Percentiles rank a stretch among this genome's conserved stretches.
These are phyloP conservation scores for Leptura quadrifasciata DNA, from an alignment of 2,888 invertebrate genomes.

Conservation along the genomic window DNA sequence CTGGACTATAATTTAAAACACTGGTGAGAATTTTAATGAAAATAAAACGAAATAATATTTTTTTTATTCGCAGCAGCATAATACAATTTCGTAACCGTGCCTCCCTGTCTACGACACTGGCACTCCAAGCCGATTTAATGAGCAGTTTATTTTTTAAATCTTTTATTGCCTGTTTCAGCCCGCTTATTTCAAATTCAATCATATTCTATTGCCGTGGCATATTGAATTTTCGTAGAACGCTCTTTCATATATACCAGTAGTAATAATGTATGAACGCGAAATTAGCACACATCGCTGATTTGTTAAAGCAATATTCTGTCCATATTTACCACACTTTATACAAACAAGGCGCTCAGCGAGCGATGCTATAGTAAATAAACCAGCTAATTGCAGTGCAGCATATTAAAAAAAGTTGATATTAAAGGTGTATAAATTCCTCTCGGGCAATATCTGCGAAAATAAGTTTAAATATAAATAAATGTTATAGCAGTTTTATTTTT, in stretches of 20 bases:
- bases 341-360: background rate
- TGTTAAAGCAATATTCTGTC: constrained; percentile 13
- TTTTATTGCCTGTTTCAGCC: constrained; percentile 6
- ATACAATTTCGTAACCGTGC: too few relatives aligned
- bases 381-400: background rate
- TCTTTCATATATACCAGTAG: background rate
- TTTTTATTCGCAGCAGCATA: too few relatives aligned
- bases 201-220: constrained; percentile 1
- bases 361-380: constrained; percentile 12
- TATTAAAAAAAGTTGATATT: background rate
- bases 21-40: too few relatives aligned
- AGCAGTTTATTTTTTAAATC: constrained; percentile 17
- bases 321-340: constrained; percentile 15
- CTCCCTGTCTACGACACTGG: background rate
- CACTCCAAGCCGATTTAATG: background rate
- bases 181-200: constrained; percentile 14
- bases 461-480: background rate
- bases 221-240: constrained; percentile 10
- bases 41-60: too few relatives aligned
- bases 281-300: constrained; percentile 21
- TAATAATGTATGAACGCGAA: constrained; percentile 19
- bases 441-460: constrained; percentile 1
- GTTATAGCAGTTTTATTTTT: background rate
- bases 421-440: background rate
- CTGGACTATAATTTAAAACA: too few relatives aligned